A percentile compares a stretch with the other conserved stretches of the same genome.
These are phyloP conservation scores for Panagrolaimus sp. DNA, from an alignment of 1,140 invertebrate species.

Conservation along the genomic window DNA sequence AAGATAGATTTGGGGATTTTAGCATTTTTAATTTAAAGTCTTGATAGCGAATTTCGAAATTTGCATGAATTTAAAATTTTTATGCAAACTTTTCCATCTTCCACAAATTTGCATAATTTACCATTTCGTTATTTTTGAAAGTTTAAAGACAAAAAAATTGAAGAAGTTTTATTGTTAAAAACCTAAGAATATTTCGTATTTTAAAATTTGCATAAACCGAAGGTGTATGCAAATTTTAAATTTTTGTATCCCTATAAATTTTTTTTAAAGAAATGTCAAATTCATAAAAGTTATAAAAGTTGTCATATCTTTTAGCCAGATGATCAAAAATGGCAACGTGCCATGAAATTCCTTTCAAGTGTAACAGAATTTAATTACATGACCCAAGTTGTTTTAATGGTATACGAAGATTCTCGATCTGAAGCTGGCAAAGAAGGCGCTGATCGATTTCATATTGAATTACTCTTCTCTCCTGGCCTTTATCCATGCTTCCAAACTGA, in stretches of 20 bases:
- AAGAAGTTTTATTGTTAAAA: conserved; percentile 23
- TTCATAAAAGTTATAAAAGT: too few species aligned
- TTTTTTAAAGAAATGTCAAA: too few species aligned
- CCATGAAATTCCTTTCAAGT: conserved; percentile 94
- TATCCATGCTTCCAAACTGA: conserved; percentile 58
- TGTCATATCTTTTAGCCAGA: conserved; percentile 63
- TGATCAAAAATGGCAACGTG: conserved; percentile 94
- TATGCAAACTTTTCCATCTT: too few species aligned
- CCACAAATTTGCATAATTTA: too few species aligned
- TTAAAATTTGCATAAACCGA: too few species aligned
- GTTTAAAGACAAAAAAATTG: too few species aligned
- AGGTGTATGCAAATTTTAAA: too few species aligned
- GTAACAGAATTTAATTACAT: conserved; percentile 98
- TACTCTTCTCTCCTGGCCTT: conserved; percentile 56
- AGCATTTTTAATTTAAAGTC: conserved; percentile 6
- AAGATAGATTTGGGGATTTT: conserved; percentile 12
- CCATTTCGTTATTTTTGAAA: too few species aligned
- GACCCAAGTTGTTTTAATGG: conserved; percentile 66
- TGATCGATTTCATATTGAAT: conserved; percentile 57
- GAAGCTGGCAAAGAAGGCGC: conserved; percentile 38
- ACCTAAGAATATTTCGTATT: too few species aligned
- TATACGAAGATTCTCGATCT: conserved; percentile 51
- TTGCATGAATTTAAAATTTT: too few species aligned
- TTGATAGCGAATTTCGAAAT: too few species aligned
- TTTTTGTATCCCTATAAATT: too few species aligned